phyloP scores from a whole-genome alignment of 1,140 invertebrate genomes.

The Rhagoletis pomonella region DNA sequence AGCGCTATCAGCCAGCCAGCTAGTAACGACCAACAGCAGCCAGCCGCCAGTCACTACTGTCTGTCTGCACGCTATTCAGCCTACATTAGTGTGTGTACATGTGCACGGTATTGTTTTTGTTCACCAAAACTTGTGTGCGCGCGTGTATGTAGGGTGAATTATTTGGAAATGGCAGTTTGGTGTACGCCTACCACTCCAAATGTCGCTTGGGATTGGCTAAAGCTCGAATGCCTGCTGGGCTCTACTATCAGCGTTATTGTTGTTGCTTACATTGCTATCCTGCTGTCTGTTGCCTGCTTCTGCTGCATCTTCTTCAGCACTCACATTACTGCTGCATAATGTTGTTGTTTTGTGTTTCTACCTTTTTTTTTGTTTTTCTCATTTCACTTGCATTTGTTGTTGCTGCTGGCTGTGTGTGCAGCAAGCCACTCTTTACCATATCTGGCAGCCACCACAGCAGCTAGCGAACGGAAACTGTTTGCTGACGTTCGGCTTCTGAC shows the following conservation, averaged over 20 bases:
- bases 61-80: background rate
- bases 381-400: constrained; percentile 40
- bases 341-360: constrained; percentile 53
- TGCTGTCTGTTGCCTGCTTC: constrained; percentile 40
- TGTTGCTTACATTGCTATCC: constrained; percentile 18
- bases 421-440: constrained; percentile 17
- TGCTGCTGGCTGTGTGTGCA: constrained; percentile 45
- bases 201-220: constrained; percentile 24
- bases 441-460: constrained; percentile 58
- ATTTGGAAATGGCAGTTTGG: constrained; percentile 34
- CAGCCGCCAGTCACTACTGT: background rate
- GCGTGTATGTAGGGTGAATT: background rate
- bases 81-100: background rate
- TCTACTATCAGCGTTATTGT: background rate
- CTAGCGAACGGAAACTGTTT: constrained; percentile 72
- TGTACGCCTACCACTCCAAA: constrained; percentile 19
- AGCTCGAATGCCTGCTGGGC: background rate
- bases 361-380: background rate
- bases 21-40: constrained; percentile 3
- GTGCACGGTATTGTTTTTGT: background rate
- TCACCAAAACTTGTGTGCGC: background rate
- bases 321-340: background rate
- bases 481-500: constrained; percentile 66
- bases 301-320: constrained; percentile 20
- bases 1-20: background rate